These are phyloP conservation scores for Anomalospiza imberbis DNA, from an alignment of 2,797 vertebrate species.

Conservation along the genomic window DNA sequence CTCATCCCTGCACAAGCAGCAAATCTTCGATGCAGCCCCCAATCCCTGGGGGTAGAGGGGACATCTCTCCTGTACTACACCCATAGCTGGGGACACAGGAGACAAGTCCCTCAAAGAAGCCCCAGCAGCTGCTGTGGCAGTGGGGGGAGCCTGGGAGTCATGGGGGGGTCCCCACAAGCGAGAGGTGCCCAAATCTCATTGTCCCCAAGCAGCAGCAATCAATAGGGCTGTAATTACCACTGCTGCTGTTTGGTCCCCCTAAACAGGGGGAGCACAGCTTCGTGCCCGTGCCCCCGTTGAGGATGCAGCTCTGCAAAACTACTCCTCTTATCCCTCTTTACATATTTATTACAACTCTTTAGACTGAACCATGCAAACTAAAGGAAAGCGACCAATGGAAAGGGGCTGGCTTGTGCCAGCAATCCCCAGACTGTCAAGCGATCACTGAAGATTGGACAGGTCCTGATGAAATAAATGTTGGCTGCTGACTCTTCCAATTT, in stretches of 20 bases:
- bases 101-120: not conserved
- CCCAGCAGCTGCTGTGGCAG: not conserved
- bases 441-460: slow-evolving; percentile 84
- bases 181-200: not conserved
- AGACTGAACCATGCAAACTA: slow-evolving; percentile 75
- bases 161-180: not conserved
- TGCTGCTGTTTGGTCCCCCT: slow-evolving; percentile 33
- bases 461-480: slow-evolving; percentile 92
- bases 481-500: slow-evolving; percentile 96
- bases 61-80: accelerated
- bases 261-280: slow-evolving; percentile 12
- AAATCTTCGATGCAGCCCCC: accelerated
- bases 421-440: slow-evolving; percentile 83
- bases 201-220: slow-evolving; percentile 17
- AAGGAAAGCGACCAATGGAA: slow-evolving; percentile 63
- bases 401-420: slow-evolving; percentile 54
- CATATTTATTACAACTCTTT: slow-evolving; percentile 77
- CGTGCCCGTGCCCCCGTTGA: not conserved
- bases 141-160: not conserved
- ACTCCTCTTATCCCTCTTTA: slow-evolving; percentile 65
- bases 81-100: not conserved
- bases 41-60: no score
- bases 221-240: slow-evolving; percentile 63
- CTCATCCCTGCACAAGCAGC: not conserved
- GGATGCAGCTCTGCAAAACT: slow-evolving; percentile 31